Evolutionary conservation across 2,888 invertebrate species (phyloP), one percentile per base, ranked within the genome.

Genomic region (Entomobrya proxima): DNA sequence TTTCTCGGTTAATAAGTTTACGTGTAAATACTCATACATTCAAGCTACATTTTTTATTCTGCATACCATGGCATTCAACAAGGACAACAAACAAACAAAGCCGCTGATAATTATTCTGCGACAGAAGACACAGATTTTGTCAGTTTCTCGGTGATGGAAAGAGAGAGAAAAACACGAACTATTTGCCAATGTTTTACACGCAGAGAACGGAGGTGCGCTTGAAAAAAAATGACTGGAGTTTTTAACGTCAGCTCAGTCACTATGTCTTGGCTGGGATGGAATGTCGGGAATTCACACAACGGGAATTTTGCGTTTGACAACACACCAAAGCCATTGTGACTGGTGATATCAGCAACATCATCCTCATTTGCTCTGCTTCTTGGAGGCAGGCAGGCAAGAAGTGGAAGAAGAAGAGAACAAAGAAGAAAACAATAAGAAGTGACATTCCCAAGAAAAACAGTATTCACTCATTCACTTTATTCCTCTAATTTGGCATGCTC

Each of bases 401-500:
- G 24, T 13, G 50, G n/a, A 47, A 18, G 30, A 52, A 21, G 32
- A 61, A 21, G 35, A 32, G 35, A n/a, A 35, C 11, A 55, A 64
- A 35, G 35, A 55, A 24, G 40, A 75, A 24, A 55, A 55, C 3
- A 55, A 27, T 27, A 35, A 72, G 47, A 21, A 55, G n/a, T 11
- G 21, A 74, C 35, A 50, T 50, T 74, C 50, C 18, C 32, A 15
- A 18, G 2, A 69, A 72, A 30, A 72, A 67, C 24, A 15, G 27
- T 27, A 27, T 47, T 18, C 44, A 69, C 50, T 55, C 13, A 75
- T 55, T 75, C 37, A 55, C 50, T 55, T 55, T n/a, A n/a, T n/a
- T n/a, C n/a, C 37, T 81, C 50, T 69, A 81, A 86, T 86, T 86
- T 86, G 81, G 81, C 81, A 81, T 86, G 81, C 72, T 72, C 69